Evolutionary conservation across 2,797 vertebrate genomes (phyloP), one percentile per base, ranked within the genome.

Genomic region (Tachyglossus aculeatus): DNA sequence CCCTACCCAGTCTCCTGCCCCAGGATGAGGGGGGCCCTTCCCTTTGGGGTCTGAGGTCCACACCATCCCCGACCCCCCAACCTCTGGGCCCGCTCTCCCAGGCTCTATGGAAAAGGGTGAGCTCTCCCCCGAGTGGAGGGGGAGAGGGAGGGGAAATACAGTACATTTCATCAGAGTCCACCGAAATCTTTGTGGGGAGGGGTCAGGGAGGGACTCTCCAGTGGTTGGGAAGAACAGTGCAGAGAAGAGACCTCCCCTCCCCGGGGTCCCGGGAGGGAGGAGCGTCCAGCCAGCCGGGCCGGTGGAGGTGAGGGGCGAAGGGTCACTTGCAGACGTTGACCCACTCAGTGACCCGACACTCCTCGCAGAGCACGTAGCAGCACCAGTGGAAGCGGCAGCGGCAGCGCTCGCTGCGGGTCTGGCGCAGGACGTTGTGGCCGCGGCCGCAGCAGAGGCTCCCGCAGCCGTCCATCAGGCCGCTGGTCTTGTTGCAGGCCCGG

Each of bases 361-460:
- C 96, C 22, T 98, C 95, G n/a, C 96, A 98, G 58, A 97, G 88
- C 86, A 98, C 96, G 0, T 97, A 96, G 88, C 96, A 98, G 85
- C 96, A 98, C 96, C 96, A 98, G 88, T 97, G 96, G 88, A 98
- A 98, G 37, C 94, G 92, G 72, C 96, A 98, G 34, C 95, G 93
- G 85, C 96, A 98, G 55, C 95, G 95, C 45, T 96, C 95, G 7
- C 93, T 94, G 34, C 92, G 94, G 0, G 93, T 95, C 91, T 98
- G 94, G 81, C 90, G 93, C 22, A 98, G 91, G 71, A 97, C 93
- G 47, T 98, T 98, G 91, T 97, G 96, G 64, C 96, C 96, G 0
- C 96, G 95, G 53, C 96, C 96, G 9, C 96, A 98, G 84, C 96
- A 98, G 80, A 98, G 88, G 6, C 96, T 96, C 72, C 95, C 74